Conservation (phyloP, 1,140 invertebrate genomes). For the Thaumatotibia leucotreta region DNA sequence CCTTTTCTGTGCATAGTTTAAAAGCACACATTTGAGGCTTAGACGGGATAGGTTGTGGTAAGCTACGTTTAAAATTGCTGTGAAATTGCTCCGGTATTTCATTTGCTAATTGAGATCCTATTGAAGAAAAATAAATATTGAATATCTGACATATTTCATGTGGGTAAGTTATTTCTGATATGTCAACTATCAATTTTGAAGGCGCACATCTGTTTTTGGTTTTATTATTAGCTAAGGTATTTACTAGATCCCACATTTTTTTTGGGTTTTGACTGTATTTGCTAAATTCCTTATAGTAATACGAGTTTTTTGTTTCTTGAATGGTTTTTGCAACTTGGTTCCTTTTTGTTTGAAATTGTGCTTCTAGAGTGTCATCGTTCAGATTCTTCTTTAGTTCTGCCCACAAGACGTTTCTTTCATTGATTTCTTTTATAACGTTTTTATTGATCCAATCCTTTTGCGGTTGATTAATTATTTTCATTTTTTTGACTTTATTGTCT, state of each 20-base stretch:
- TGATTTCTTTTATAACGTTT: constrained; percentile 26
- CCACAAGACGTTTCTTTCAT: constrained; percentile 18
- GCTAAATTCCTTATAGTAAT: constrained; percentile 19
- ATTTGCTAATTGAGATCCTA: constrained; percentile 18
- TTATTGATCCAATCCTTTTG: constrained; percentile 35
- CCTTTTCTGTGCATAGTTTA: background rate
- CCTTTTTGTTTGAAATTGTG: constrained; percentile 6
- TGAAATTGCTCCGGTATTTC: background rate
- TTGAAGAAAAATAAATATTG: constrained; percentile 23
- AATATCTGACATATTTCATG: constrained; percentile 24
- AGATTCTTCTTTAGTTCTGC: constrained; percentile 16
- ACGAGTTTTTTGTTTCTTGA: constrained; percentile 16
- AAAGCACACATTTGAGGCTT: background rate
- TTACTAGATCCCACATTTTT: constrained; percentile 30
- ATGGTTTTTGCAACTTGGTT: constrained; percentile 15
- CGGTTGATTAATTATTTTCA: constrained; percentile 25
- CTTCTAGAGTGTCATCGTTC: constrained; percentile 5
- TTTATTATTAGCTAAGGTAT: constrained; percentile 25
- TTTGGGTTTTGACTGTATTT: constrained; percentile 20
- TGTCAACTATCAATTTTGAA: constrained; percentile 17
- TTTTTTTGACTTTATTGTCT: constrained; percentile 22
- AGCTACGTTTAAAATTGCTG: background rate
- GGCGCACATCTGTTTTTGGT: constrained; percentile 17
- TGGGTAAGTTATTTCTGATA: constrained; percentile 12
- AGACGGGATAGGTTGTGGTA: background rate